These are phyloP conservation scores for Liparis tanakae DNA, from an alignment of 2,797 vertebrate species.

Conservation along the genomic window DNA sequence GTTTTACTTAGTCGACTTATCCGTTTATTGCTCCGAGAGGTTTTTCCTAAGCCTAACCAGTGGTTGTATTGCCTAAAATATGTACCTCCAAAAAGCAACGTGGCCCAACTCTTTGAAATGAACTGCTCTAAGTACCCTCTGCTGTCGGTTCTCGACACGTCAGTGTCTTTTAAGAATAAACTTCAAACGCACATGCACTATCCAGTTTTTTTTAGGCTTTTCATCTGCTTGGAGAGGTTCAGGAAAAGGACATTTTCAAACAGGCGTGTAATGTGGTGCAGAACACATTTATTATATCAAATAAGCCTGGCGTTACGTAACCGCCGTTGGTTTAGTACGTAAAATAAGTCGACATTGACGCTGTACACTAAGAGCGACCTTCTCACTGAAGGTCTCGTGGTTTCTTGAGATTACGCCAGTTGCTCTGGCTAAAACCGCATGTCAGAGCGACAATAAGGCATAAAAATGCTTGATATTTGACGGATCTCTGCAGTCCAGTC, in stretches of 20 bases:
- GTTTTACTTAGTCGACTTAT: too few species aligned
- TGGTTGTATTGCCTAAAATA: too few species aligned
- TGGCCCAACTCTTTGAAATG: background rate
- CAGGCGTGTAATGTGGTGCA: too few species aligned
- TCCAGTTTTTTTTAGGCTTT: background rate
- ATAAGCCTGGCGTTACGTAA: background rate
- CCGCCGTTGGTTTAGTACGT: background rate
- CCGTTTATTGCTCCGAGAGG: background rate
- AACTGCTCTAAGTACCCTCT: background rate
- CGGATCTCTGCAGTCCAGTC: slow-evolving; percentile 24
- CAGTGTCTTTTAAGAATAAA: too few species aligned
- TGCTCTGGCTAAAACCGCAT: background rate
- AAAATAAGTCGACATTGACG: background rate
- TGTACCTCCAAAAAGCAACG: too few species aligned
- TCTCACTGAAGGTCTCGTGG: background rate
- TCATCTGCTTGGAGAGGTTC: too few species aligned
- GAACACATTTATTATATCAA: background rate
- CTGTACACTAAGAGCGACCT: background rate
- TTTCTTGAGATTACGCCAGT: background rate
- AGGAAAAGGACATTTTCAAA: background rate
- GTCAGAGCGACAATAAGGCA: background rate
- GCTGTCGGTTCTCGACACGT: too few species aligned
- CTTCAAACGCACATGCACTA: too few species aligned
- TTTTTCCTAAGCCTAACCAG: background rate
- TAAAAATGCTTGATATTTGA: background rate